Evolutionary conservation across 1,140 invertebrate genomes (phyloP).

Genomic region (Branchinecta lindahli): DNA sequence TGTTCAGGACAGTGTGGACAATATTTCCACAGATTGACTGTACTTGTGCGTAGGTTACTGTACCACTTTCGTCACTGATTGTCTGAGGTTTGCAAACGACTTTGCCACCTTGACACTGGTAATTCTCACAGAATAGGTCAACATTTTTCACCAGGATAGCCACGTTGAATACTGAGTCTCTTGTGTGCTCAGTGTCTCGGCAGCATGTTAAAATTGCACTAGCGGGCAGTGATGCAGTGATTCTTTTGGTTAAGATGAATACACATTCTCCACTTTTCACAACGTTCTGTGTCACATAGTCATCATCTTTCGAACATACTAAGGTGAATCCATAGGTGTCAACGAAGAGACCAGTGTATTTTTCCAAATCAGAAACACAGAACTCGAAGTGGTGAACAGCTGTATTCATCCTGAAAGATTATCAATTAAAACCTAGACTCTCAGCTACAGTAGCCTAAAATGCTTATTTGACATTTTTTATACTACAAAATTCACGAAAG

Average conservation of each 20-base stretch:
- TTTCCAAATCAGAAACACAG: constrained; percentile 29
- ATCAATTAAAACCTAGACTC: too few species aligned
- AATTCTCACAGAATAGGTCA: constrained; percentile 24
- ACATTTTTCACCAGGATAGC: constrained; percentile 36
- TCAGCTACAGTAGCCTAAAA: too few species aligned
- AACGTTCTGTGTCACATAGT: constrained; percentile 29
- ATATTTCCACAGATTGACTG: constrained; percentile 37
- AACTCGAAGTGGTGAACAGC: constrained; percentile 36
- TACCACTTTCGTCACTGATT: constrained; percentile 28
- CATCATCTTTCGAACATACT: constrained; percentile 27
- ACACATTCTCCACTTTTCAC: constrained; percentile 28
- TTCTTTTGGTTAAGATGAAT: constrained; percentile 32
- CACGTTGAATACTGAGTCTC: constrained; percentile 36
- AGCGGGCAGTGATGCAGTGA: background rate
- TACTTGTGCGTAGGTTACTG: constrained; percentile 31
- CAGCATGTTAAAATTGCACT: constrained; percentile 1
- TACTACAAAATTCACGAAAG: too few species aligned
- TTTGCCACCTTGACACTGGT: constrained; percentile 24
- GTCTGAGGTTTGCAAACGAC: constrained; percentile 26
- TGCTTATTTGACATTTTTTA: too few species aligned
- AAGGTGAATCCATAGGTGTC: constrained; percentile 30
- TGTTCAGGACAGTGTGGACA: constrained; percentile 35
- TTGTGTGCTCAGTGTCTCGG: constrained; percentile 17
- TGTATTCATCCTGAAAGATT: background rate
- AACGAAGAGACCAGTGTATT: constrained; percentile 24